Base-by-base conservation (phyloP, 2,888 invertebrate genomes). In the Thelaira solivaga region DNA sequence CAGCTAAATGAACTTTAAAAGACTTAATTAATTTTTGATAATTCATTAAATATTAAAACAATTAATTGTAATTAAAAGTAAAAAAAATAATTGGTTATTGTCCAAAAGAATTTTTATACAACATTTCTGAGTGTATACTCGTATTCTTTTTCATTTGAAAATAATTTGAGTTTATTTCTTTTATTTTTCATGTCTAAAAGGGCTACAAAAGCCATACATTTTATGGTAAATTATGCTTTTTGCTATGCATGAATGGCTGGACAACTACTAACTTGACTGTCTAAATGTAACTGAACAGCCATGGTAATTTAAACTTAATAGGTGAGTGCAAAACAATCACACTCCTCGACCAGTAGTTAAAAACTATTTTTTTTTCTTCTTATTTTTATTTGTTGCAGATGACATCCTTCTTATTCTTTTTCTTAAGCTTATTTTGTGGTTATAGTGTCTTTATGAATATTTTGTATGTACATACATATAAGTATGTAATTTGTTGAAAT, bases 241-340 rank as follows among this genome's bases (percentile, higher is more conserved):
- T 83, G 82, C 74, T 81, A 82, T 82, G 79, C 24, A n/a, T 36
- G 8, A 80, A 80, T 83, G 83, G 83, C 81, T 85, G 81, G 76
- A 11, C 29, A 36, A 43, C 13, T 68, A 31, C 29, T 73, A 55
- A 53, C 65, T 59, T 67, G 72, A 26, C 31, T 59, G 39, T 73
- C 59, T n/a, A 59, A 59, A n/a, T n/a, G 34, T 26, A 53, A 26
- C 51, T 59, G 64, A 45, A 64, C n/a, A 51, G 34, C 61, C 67
- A 76, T 72, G 74, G 79, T 81, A 74, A 81, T 77, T 80, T 77
- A 59, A 76, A 68, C 73, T 79, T 83, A 83, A 83, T 51, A 59
- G 51, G 59, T 43, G 65, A 74, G 51, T 73, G 68, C 43, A 69
- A 73, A 24, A 57, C 22, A 61, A 24, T 29, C 10, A n/a, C 51